Conservation (phyloP, 2,797 vertebrate species). For the Liasis olivaceus region DNA sequence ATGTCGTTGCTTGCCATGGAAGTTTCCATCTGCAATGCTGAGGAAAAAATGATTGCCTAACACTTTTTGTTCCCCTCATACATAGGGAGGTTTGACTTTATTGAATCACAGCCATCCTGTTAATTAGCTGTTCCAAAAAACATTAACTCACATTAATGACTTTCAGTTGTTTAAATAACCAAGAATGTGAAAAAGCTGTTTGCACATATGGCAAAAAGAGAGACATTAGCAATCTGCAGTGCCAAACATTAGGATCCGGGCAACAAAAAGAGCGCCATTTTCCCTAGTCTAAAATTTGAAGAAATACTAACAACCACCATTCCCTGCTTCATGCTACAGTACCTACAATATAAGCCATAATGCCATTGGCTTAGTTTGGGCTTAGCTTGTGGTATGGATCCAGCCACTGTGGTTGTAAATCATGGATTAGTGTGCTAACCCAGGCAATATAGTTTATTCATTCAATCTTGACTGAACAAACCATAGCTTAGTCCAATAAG, state of each 20-base stretch:
- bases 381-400: neutral
- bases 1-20: constrained; percentile 28
- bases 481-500: neutral
- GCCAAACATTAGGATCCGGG: neutral
- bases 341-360: neutral
- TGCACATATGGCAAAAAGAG: constrained; percentile 17
- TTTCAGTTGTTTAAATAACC: constrained; percentile 43
- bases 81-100: neutral
- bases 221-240: neutral
- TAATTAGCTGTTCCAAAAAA: constrained; percentile 32
- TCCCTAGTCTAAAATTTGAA: neutral
- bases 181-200: constrained; percentile 40
- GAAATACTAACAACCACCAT: neutral
- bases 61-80: neutral
- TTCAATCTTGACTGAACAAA: neutral
- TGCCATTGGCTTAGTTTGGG: neutral
- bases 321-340: neutral
- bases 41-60: constrained; percentile 27
- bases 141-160: constrained; percentile 36
- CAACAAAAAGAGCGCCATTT: neutral
- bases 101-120: constrained; percentile 32
- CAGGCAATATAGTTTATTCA: neutral
- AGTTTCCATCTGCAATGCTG: constrained; percentile 31
- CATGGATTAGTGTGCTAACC: neutral
- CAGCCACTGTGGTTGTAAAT: neutral